Conservation (phyloP, 2,888 invertebrate species). For the Artemia sinica region DNA sequence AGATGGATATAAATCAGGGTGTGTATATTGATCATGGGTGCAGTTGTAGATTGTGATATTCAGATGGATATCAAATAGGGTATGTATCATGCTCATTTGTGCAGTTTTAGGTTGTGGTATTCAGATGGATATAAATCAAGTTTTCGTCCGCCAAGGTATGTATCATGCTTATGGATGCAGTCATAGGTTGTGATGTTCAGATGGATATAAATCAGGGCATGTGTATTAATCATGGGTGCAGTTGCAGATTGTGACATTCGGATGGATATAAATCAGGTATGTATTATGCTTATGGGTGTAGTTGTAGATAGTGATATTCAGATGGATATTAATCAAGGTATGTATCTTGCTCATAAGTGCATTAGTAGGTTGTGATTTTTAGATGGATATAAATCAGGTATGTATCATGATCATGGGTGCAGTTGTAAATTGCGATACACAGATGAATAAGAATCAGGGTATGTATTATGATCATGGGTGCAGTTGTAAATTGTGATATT, state of each 20-base stretch:
- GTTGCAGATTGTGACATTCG: neutral
- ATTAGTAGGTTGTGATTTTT: slow-evolving; percentile 78
- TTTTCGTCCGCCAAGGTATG: slow-evolving; percentile 71
- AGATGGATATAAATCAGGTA: slow-evolving; percentile 80
- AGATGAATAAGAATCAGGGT: too few species aligned
- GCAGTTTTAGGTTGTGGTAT: slow-evolving; percentile 56
- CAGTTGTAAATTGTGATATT: too few species aligned
- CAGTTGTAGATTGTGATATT: too few species aligned
- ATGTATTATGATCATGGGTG: too few species aligned
- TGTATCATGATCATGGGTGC: too few species aligned
- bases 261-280: neutral
- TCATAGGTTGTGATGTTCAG: neutral
- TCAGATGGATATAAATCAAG: slow-evolving; percentile 75
- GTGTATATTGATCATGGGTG: neutral
- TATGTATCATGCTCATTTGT: too few species aligned
- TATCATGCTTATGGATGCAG: too few species aligned
- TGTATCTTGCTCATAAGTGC: too few species aligned
- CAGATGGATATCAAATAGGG: too few species aligned
- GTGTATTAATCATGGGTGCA: neutral
- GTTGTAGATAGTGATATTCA: too few species aligned
- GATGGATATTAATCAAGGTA: too few species aligned
- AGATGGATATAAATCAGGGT: neutral
- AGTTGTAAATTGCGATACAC: neutral
- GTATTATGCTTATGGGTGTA: too few species aligned
- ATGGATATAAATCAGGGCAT: neutral